Evolutionary conservation across 2,113 vertebrate species (phyloP).

Genomic region (Lagopus leucura): DNA sequence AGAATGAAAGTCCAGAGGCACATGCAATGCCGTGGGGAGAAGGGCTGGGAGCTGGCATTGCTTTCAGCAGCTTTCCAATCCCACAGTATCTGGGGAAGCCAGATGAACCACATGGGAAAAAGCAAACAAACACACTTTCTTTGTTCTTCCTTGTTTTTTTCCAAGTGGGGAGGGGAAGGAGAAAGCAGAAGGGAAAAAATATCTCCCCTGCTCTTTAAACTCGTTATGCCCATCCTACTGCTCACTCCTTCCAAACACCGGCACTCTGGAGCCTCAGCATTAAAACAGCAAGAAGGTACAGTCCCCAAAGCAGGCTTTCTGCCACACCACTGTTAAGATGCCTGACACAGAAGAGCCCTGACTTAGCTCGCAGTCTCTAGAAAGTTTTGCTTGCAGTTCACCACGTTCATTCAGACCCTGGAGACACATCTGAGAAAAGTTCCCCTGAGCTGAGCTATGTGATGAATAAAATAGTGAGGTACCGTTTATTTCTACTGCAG

Average conservation of each 20-base stretch:
- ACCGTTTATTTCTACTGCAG: not conserved
- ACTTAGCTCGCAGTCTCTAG: rapidly evolving
- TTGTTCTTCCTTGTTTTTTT: not conserved
- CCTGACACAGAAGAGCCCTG: not conserved
- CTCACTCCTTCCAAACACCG: not conserved
- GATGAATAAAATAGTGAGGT: not conserved
- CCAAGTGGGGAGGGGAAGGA: not conserved
- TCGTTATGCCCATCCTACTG: not conserved
- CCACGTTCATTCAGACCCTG: not conserved
- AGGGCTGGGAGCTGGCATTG: not conserved
- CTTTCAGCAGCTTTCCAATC: not conserved
- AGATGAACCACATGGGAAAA: not conserved
- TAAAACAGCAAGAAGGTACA: rapidly evolving
- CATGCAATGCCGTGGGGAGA: not conserved
- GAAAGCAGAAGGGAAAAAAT: not conserved
- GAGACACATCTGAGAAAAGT: not conserved
- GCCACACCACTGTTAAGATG: not conserved
- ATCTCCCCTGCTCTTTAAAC: not conserved
- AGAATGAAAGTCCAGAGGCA: not conserved
- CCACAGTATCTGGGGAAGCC: not conserved
- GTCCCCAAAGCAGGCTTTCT: not conserved
- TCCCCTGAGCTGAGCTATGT: not conserved
- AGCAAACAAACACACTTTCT: not conserved
- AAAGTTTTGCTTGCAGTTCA: not conserved
- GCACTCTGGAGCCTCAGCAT: not conserved